Percentiles rank a stretch among this genome's conserved stretches.
Conservation (phyloP, 2,797 vertebrate species). For the Eulemur rubriventer region DNA sequence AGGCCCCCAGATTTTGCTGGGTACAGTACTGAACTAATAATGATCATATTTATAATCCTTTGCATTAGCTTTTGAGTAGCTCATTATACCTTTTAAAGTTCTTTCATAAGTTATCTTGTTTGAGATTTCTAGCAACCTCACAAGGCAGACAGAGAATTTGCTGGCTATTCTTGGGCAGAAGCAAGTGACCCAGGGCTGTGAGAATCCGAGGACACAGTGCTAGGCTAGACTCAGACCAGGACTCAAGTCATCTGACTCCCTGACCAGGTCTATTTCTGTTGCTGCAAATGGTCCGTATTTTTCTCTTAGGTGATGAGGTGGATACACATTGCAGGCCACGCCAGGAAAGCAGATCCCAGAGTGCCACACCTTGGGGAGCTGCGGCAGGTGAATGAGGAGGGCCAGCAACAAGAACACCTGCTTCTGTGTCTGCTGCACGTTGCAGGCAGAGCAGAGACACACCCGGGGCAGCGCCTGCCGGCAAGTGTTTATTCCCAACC, state of each 20-base stretch:
- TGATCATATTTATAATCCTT: neutral
- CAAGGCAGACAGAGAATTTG: neutral
- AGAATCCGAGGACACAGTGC: neutral
- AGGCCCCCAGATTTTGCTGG: neutral
- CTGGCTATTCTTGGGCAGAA: neutral
- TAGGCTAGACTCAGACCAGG: neutral
- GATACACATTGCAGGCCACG: neutral
- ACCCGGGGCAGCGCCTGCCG: neutral
- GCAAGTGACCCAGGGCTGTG: neutral
- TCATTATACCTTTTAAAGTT: neutral
- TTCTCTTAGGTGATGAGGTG: neutral
- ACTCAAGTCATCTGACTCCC: neutral
- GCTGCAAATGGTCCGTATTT: neutral
- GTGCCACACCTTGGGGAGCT: accelerated
- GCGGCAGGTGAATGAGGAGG: neutral
- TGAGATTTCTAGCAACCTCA: neutral
- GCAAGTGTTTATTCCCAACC: neutral
- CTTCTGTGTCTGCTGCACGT: accelerated
- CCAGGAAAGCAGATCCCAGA: neutral
- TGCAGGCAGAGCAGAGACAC: no score
- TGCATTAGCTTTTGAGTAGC: neutral
- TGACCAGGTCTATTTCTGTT: neutral
- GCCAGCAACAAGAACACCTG: accelerated
- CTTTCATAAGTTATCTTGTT: neutral
- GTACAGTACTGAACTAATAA: neutral